A percentile compares a stretch with the other conserved stretches of the same genome.
Evolutionary conservation across 2,113 vertebrate species (phyloP).

Genomic region (Seriola dumerili): DNA sequence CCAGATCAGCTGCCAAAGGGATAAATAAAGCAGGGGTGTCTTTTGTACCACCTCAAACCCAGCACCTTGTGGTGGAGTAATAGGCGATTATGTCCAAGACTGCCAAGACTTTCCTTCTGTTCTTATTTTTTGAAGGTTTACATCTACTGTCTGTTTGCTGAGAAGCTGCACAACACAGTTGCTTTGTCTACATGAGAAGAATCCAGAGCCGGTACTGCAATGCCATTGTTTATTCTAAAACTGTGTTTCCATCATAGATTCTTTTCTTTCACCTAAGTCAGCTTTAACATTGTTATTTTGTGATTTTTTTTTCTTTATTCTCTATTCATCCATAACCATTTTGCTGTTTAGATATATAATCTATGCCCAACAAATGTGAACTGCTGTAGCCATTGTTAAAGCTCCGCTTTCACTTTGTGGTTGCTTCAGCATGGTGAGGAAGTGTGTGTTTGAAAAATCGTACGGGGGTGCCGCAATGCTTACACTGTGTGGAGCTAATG

Average conservation of each 20-base stretch:
- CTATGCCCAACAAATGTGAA: neutral
- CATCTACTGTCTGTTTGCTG: neutral
- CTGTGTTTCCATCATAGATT: neutral
- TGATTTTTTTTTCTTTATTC: no score
- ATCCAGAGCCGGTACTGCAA: neutral
- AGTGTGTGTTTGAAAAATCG: neutral
- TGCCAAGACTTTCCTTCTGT: neutral
- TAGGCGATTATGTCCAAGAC: neutral
- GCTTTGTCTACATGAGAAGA: neutral
- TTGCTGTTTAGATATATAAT: slow-evolving; percentile 15
- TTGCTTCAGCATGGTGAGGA: slow-evolving; percentile 7
- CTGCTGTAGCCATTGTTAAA: neutral
- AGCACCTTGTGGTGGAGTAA: neutral
- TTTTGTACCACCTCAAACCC: neutral
- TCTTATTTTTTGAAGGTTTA: neutral
- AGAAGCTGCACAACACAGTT: neutral
- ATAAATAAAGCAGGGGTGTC: neutral
- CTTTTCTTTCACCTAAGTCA: neutral
- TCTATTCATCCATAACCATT: neutral
- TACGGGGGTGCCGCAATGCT: neutral
- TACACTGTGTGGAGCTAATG: neutral
- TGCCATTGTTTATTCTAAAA: neutral
- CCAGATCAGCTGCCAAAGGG: neutral
- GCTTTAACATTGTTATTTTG: neutral
- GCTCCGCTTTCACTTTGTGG: neutral